These are phyloP conservation scores for Aphodius sticticus DNA, from an alignment of 2,888 invertebrate species.

Conservation along the genomic window DNA sequence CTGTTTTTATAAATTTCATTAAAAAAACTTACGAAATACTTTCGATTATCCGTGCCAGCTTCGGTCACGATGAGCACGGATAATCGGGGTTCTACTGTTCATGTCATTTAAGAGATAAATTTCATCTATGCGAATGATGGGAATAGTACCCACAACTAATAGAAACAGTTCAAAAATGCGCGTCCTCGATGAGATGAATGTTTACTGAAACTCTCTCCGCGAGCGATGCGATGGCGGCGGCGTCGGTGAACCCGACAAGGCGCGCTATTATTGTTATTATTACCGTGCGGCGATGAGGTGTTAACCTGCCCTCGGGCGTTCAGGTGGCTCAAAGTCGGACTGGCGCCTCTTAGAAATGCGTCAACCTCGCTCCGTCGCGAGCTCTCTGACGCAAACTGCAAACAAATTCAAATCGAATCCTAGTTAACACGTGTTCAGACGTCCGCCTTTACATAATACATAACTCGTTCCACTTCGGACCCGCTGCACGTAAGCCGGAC, in stretches of 20 bases:
- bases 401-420: slow-evolving; percentile 39
- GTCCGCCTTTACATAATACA: slow-evolving; percentile 36
- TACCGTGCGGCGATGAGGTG: slow-evolving; percentile 30
- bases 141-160: background rate
- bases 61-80: too few species aligned
- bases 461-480: slow-evolving; percentile 35
- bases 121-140: too few species aligned
- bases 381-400: slow-evolving; percentile 33
- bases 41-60: too few species aligned
- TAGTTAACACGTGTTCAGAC: slow-evolving; percentile 36
- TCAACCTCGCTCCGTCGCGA: slow-evolving; percentile 32
- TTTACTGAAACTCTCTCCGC: slow-evolving; percentile 4
- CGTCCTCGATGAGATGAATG: background rate
- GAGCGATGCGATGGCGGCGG: slow-evolving; percentile 4
- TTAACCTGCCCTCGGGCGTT: slow-evolving; percentile 36
- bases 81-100: too few species aligned
- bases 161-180: background rate
- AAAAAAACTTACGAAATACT: too few species aligned
- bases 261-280: slow-evolving; percentile 4
- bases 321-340: slow-evolving; percentile 37
- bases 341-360: slow-evolving; percentile 38
- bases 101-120: too few species aligned
- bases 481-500: slow-evolving; percentile 11
- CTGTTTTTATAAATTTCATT: too few species aligned
- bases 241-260: slow-evolving; percentile 4